Evolutionary conservation across 1,140 invertebrate genomes (phyloP), one percentile per base, ranked within the genome.

Genomic region (Drosophila ohnishii): DNA sequence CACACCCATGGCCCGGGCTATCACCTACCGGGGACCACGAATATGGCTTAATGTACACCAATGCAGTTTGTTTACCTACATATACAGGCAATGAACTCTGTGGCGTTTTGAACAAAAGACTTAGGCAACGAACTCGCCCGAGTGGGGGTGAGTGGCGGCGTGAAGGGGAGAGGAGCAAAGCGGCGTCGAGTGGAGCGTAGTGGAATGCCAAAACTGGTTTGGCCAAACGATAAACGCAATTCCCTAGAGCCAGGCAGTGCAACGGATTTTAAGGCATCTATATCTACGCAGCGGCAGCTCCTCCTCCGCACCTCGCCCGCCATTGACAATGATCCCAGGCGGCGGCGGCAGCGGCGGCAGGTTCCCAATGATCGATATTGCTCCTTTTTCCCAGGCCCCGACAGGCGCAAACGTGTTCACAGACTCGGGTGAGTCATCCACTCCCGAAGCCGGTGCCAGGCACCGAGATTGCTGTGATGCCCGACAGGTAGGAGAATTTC

Each of bases 71-170:
- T 58, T 66, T 66, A 75, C 62, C 47, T 74, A 57, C 47, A 51
- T 34, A 30, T 30, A 57, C 67, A 79, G 79, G 66, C 84, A 87
- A 80, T 88, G 83, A 87, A 87, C 83, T 87, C 79, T 78, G 71
- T 70, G 81, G 55, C 53, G 51, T 45, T 59, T 58, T 37, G 66
- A 89, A 89, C 85, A 85, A 89, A 89, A 89, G 85, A 89, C 85
- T 89, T 89, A 89, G 79, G 78, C 81, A 89, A 79, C 85, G 78
- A 89, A 90, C 85, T 81, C 63, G 79, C 11, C 8, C 42, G 9
- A 10, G 35, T 65, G 39, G 55, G 42, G 56, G 51, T 37, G 51
- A 9, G 34, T 55, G 19, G 19, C 19, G 13, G 19, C 19, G 13
- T 6, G 13, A 13, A 8, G 51, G 57, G n/a, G 50, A 16, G 50